Evolutionary conservation across 2,888 invertebrate genomes (phyloP), one percentile per base, ranked within the genome.

Genomic region (Ectemnius continuus): DNA sequence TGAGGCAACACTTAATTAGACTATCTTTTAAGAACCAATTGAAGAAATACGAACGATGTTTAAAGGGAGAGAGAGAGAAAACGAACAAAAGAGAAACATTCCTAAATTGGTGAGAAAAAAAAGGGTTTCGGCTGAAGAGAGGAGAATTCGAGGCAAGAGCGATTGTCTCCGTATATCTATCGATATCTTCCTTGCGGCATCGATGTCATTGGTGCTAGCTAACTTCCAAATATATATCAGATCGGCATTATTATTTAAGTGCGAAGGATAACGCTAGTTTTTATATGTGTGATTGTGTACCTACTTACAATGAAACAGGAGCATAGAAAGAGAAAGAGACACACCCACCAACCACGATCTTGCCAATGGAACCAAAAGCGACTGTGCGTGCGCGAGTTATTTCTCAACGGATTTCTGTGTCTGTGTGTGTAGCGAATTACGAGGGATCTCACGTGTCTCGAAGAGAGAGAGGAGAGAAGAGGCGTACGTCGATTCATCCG

Each of bases 61-160:
- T n/a, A 5, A 60, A 26, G 45, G 47, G 46, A 47, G 61, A 63
- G 20, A 20, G 3, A 26, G 28, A 28, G 28, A 5, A 28, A 28
- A 28, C 5, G 28, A 28, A 5, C 3, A 28, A 28, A 5, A 28
- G 28, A 28, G 6, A 18, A 47, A 65, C 75, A 73, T 75, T 73
- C 68, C 73, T 61, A 72, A 73, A 73, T 67, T 75, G 56, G 71
- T 28, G 3, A 28, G 5, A 5, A n/a, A n/a, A n/a, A n/a, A n/a
- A 20, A 20, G 20, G 20, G 1, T 20, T 11, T 36, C 36, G 36
- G 36, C 36, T 36, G 36, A 36, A 36, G 36, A 36, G 8, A 36
- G 36, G 8, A 4, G 36, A 36, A 6, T 6, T 11, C 36, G 36
- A 36, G 36, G 6, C 36, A 36, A 36, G 4, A 3, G 4, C 2